Percentiles rank a stretch among this genome's conserved stretches.
These are phyloP conservation scores for Hydractinia symbiolongicarpus DNA, from an alignment of 30 jellyfish, hydroid and myxozoan genomes.

Conservation along the genomic window DNA sequence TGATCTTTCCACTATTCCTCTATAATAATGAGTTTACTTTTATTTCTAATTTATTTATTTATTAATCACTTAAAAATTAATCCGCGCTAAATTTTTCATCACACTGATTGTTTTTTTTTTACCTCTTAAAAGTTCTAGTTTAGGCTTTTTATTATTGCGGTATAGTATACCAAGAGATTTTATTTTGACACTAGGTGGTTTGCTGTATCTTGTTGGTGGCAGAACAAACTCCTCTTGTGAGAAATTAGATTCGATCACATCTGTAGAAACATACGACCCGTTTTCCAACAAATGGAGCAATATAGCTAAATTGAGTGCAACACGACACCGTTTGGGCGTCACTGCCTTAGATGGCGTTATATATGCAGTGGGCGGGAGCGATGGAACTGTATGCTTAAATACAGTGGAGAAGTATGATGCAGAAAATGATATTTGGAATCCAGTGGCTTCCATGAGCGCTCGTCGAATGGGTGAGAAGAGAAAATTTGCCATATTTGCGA, in stretches of 20 bases:
- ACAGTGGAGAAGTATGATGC: slow-evolving; percentile 79
- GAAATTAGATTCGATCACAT: slow-evolving; percentile 59
- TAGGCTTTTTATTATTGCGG: neutral
- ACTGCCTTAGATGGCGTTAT: slow-evolving; percentile 76
- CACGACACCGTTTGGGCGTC: slow-evolving; percentile 96
- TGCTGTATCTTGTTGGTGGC: slow-evolving; percentile 86
- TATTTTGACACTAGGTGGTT: slow-evolving; percentile 67
- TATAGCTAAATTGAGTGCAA: slow-evolving; percentile 74
- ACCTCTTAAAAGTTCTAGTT: neutral
- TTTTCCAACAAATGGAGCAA: slow-evolving; percentile 80
- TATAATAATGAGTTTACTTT: no score
- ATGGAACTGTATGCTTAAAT: slow-evolving; percentile 75
- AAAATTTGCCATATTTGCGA: neutral
- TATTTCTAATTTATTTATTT: no score
- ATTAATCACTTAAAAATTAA: no score
- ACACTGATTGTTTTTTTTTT: neutral
- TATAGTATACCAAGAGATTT: neutral
- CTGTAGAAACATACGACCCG: slow-evolving; percentile 94
- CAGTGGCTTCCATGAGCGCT: slow-evolving; percentile 74
- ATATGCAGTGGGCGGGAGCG: slow-evolving; percentile 97
- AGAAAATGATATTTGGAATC: slow-evolving; percentile 71
- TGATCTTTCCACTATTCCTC: no score
- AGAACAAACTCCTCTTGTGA: slow-evolving; percentile 70
- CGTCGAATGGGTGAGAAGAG: slow-evolving; percentile 72
- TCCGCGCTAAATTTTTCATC: no score